phyloP scores from a whole-genome alignment of 1,140 invertebrate genomes.

The Sitobion miscanthi region DNA sequence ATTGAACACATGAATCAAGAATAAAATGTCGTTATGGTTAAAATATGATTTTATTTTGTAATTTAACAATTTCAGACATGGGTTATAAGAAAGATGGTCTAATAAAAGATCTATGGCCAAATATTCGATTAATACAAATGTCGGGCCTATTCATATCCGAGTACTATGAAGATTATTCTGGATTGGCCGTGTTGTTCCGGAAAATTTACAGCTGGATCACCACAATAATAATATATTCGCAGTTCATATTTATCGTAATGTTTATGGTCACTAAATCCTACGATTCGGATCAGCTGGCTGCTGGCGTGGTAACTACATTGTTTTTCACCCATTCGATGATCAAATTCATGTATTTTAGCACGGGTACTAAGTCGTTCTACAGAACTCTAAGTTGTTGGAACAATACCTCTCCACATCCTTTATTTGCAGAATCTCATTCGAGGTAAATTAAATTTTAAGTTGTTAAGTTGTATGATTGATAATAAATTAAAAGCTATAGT shows the following conservation, averaged over 20 bases:
- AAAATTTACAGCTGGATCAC: constrained; percentile 66
- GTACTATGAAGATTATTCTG: constrained; percentile 67
- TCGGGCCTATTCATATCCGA: constrained; percentile 80
- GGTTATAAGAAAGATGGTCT: constrained; percentile 71
- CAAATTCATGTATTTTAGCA: constrained; percentile 75
- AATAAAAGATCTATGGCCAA: constrained; percentile 81
- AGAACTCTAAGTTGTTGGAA: constrained; percentile 62
- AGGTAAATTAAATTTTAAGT: constrained; percentile 63
- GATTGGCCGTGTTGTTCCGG: constrained; percentile 65
- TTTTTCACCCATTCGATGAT: constrained; percentile 80
- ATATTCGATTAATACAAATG: constrained; percentile 78
- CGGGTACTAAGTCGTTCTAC: constrained; percentile 77
- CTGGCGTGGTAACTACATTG: constrained; percentile 80
- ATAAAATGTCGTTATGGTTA: neutral
- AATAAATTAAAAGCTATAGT: neutral
- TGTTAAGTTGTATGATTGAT: neutral
- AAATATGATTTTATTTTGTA: neutral
- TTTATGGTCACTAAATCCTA: constrained; percentile 75
- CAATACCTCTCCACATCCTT: constrained; percentile 75
- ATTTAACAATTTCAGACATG: constrained; percentile 64
- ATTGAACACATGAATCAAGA: neutral
- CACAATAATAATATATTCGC: constrained; percentile 58
- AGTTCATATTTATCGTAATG: constrained; percentile 67
- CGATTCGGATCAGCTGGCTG: constrained; percentile 81
- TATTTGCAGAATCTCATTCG: constrained; percentile 83